These are phyloP conservation scores for Dysmachus trigonus DNA, from an alignment of 2,888 invertebrate genomes.

Conservation along the genomic window DNA sequence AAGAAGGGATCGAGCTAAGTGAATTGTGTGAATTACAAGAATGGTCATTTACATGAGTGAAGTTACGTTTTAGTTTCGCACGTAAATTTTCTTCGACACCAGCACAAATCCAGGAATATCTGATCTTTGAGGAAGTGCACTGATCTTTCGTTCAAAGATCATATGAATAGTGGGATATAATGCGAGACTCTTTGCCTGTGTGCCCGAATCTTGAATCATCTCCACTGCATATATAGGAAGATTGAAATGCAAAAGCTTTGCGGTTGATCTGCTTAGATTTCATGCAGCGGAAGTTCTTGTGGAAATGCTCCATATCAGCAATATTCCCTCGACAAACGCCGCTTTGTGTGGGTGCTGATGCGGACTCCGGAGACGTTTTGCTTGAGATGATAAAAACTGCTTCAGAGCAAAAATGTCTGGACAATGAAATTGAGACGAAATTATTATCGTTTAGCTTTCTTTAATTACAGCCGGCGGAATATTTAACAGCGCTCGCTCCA, in stretches of 20 bases:
- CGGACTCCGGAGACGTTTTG: slow-evolving; percentile 1
- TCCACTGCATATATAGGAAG: neutral
- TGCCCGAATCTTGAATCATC: neutral
- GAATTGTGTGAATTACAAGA: slow-evolving; percentile 13
- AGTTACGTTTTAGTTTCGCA: neutral
- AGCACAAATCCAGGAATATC: neutral
- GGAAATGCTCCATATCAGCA: slow-evolving; percentile 29
- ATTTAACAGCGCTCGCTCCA: neutral
- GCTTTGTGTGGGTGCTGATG: slow-evolving; percentile 18
- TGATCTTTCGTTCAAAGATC: slow-evolving; percentile 37
- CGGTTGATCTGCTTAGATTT: neutral
- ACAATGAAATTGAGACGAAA: neutral
- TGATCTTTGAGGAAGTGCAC: slow-evolving; percentile 45
- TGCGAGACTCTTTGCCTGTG: neutral
- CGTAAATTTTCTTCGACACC: neutral
- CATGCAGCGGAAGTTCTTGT: slow-evolving; percentile 36
- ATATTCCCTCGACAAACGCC: neutral
- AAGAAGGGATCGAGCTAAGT: neutral
- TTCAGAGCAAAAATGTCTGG: neutral
- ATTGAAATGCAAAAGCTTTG: neutral
- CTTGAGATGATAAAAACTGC: slow-evolving; percentile 21
- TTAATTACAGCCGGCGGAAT: neutral
- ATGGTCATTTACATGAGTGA: neutral
- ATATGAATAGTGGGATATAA: neutral
- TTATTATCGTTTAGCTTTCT: neutral